Conservation (phyloP, 1,140 invertebrate species). For the Drosophila lini region DNA sequence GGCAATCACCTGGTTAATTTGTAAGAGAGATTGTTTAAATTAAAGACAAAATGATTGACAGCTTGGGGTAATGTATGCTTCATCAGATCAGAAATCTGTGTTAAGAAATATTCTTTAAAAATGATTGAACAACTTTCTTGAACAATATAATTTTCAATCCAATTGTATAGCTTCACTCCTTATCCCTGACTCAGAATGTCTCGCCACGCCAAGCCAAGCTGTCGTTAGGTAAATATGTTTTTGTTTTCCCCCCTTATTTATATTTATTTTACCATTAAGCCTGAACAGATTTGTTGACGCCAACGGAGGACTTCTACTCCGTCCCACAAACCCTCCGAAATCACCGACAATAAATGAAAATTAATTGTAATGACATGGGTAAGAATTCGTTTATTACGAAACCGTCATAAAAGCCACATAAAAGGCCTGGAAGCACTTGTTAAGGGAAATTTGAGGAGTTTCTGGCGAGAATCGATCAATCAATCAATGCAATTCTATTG, state of each 20-base stretch:
- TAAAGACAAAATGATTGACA: background rate
- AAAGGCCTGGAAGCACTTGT: constrained; percentile 13
- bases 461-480: constrained; percentile 15
- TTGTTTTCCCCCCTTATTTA: constrained; percentile 3
- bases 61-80: background rate
- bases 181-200: background rate
- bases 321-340: background rate
- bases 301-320: background rate
- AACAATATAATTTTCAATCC: background rate
- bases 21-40: background rate
- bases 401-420: constrained; percentile 15
- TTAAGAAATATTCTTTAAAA: background rate
- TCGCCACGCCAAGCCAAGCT: background rate
- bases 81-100: background rate
- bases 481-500: constrained; percentile 14
- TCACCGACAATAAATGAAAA: constrained; percentile 15
- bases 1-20: background rate
- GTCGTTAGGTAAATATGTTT: constrained; percentile 14
- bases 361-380: constrained; percentile 22
- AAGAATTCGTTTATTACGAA: constrained; percentile 7
- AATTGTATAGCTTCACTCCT: background rate
- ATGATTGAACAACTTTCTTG: background rate
- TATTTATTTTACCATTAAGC: constrained; percentile 15
- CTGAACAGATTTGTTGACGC: constrained; percentile 13
- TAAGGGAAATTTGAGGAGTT: background rate